Conservation (phyloP, 2,113 vertebrate genomes). For the Taxidea taxus region DNA sequence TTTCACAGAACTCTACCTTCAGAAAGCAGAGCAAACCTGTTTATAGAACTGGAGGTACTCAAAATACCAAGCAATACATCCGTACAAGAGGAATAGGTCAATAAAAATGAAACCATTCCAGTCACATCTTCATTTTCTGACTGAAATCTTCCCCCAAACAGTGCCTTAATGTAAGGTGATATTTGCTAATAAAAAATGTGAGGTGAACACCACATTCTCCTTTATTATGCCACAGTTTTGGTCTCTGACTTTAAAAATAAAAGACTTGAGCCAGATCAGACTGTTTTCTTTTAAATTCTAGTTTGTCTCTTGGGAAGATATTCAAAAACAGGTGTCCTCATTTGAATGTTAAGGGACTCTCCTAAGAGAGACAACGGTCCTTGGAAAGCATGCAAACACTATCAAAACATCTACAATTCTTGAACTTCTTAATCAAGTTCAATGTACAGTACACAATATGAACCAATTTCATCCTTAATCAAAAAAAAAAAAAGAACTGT, state of each 20-base stretch:
- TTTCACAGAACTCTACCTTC: neutral
- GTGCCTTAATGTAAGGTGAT: neutral
- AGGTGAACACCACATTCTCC: neutral
- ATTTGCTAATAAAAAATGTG: neutral
- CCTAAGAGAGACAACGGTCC: conserved; percentile 1
- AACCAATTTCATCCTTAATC: conserved; percentile 22
- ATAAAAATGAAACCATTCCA: neutral
- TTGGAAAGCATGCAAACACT: conserved; percentile 53
- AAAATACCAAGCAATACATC: neutral
- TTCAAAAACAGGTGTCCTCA: conserved; percentile 57
- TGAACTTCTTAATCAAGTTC: conserved; percentile 49
- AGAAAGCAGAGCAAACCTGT: neutral
- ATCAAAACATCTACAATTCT: conserved; percentile 41
- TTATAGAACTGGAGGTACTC: neutral
- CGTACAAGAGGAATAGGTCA: neutral
- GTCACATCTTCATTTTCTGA: neutral
- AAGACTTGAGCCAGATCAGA: neutral
- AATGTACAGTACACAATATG: neutral
- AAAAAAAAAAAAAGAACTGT: neutral
- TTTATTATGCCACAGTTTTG: neutral
- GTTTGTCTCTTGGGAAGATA: conserved; percentile 44
- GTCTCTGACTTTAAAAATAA: neutral
- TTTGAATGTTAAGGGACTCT: conserved; percentile 48
- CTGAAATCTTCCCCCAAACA: neutral
- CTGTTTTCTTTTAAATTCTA: conserved; percentile 38